Conservation (phyloP, 2,113 vertebrate species). For the Passer montanus region DNA sequence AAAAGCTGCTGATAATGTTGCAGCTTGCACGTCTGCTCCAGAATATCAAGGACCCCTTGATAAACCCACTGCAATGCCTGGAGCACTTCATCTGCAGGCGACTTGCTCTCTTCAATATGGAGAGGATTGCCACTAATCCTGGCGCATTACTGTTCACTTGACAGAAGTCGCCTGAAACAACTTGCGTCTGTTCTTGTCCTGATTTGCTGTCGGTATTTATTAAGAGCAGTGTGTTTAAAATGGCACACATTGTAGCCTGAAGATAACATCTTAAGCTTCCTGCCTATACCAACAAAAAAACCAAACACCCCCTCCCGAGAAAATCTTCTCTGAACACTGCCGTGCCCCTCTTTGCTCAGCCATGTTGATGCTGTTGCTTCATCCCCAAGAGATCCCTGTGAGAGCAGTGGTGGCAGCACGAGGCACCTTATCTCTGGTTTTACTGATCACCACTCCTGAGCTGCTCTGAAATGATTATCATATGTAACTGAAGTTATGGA, state of each 20-base stretch:
- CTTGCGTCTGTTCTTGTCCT: constrained; percentile 69
- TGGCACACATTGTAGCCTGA: constrained; percentile 63
- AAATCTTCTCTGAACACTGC: constrained; percentile 14
- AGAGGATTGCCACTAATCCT: constrained; percentile 71
- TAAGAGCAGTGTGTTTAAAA: constrained; percentile 68
- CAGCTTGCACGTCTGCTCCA: background rate
- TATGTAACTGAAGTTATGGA: background rate
- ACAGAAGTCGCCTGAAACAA: constrained; percentile 74
- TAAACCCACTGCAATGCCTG: constrained; percentile 56
- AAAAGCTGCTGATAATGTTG: constrained; percentile 20
- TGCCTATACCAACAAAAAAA: constrained; percentile 43
- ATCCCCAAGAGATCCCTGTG: background rate
- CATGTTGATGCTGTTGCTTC: background rate
- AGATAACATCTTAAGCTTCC: constrained; percentile 68
- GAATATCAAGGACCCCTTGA: constrained; percentile 65
- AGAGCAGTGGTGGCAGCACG: background rate
- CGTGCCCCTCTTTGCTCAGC: background rate
- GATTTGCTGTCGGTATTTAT: constrained; percentile 72
- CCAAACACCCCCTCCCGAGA: background rate
- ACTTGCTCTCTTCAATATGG: constrained; percentile 68
- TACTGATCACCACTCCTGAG: background rate
- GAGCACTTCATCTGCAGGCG: constrained; percentile 66
- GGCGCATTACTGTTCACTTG: constrained; percentile 69
- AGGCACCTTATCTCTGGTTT: background rate
- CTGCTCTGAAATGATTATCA: background rate